Percentiles rank a stretch among this genome's conserved stretches.
Evolutionary conservation across 2,888 invertebrate species (phyloP).

Genomic region (Archips xylosteana): DNA sequence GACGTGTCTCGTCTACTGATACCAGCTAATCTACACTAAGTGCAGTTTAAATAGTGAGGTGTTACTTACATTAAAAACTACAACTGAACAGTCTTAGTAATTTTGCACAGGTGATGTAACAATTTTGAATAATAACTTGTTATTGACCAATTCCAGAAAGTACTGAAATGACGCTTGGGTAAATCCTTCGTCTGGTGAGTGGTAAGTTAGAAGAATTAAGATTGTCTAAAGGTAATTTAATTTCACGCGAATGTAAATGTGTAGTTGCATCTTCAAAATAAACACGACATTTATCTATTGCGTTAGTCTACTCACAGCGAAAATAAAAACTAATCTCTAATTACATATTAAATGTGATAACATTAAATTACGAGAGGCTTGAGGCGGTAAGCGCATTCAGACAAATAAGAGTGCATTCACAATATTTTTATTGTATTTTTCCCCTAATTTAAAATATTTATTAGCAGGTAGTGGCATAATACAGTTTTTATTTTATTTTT

Average conservation of each 20-base stretch:
- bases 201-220: constrained; percentile 6
- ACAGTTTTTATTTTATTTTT: not conserved
- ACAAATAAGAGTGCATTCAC: constrained; percentile 71
- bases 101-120: constrained; percentile 28
- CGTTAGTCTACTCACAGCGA: constrained; percentile 67
- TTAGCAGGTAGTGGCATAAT: not conserved
- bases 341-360: constrained; percentile 51
- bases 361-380: constrained; percentile 65
- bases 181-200: constrained; percentile 3
- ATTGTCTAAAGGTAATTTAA: constrained; percentile 7
- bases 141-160: constrained; percentile 46
- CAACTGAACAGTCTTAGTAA: constrained; percentile 30
- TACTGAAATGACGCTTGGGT: constrained; percentile 11
- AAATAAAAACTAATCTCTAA: constrained; percentile 60
- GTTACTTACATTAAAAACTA: constrained; percentile 34
- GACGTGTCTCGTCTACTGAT: constrained; percentile 62
- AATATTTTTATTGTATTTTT: constrained; percentile 45
- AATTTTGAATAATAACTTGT: constrained; percentile 3
- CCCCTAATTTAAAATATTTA: not conserved
- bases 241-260: constrained; percentile 19
- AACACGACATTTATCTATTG: constrained; percentile 53
- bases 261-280: constrained; percentile 39
- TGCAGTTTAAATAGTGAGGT: constrained; percentile 69
- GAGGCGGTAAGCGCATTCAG: constrained; percentile 65
- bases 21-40: constrained; percentile 68